These are phyloP conservation scores for Ephialtes manifestator DNA, from an alignment of 2,888 invertebrate genomes.

Conservation along the genomic window DNA sequence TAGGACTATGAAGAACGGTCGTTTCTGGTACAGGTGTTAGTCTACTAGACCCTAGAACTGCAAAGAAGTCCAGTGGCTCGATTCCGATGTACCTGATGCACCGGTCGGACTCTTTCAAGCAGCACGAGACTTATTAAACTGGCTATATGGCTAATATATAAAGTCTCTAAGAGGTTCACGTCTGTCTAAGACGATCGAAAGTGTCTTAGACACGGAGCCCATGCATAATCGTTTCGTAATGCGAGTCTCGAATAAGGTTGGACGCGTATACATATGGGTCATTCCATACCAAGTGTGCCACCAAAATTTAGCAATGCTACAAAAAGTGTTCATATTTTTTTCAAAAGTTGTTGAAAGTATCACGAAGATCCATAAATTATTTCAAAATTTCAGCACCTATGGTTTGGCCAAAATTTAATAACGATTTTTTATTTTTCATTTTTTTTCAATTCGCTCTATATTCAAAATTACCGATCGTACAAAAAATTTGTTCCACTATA, in stretches of 20 bases:
- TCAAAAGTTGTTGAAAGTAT: no score
- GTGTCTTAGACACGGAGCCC: conserved; percentile 35
- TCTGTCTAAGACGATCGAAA: conserved; percentile 27
- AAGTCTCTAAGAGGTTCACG: neutral
- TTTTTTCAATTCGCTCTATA: no score
- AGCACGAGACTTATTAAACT: neutral
- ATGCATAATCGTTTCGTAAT: conserved; percentile 54
- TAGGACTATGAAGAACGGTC: neutral
- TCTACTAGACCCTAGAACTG: neutral
- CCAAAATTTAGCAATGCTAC: no score
- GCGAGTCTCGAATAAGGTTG: conserved; percentile 22
- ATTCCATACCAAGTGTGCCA: no score
- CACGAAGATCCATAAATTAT: no score
- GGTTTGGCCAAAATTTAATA: no score
- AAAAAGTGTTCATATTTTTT: no score
- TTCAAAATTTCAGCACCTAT: no score
- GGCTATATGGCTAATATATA: neutral
- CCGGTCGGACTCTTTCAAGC: conserved; percentile 5
- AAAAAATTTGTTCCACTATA: no score
- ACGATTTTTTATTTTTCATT: no score
- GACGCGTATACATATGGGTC: neutral
- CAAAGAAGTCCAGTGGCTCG: neutral
- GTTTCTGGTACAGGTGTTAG: conserved; percentile 16
- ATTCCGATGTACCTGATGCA: neutral
- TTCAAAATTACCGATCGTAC: no score